Evolutionary conservation across 2,888 invertebrate genomes (phyloP).

Genomic region (Odontothrips loti): DNA sequence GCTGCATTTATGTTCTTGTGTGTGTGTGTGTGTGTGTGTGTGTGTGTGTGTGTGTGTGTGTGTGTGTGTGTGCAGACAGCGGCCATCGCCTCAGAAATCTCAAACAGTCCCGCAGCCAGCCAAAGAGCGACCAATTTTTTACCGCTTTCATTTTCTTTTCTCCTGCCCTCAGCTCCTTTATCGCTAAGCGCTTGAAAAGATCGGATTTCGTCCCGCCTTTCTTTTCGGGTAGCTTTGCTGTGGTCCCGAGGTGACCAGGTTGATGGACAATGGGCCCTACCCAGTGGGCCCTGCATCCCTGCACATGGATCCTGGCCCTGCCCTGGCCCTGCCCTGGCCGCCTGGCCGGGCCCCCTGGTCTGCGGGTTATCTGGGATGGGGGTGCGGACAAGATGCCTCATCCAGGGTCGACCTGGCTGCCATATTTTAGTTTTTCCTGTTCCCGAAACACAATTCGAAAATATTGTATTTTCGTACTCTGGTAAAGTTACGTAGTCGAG

Average conservation of each 20-base stretch:
- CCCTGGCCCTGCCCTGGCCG: too few species aligned
- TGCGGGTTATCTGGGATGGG: too few species aligned
- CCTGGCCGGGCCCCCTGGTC: too few species aligned
- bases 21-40: background rate
- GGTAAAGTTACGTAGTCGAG: too few species aligned
- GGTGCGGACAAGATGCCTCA: too few species aligned
- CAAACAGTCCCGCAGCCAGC: background rate
- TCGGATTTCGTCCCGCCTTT: slow-evolving; percentile 19
- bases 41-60: background rate
- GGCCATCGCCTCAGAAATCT: background rate
- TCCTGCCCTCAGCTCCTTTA: background rate
- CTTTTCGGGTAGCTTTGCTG: slow-evolving; percentile 19
- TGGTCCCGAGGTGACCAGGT: background rate
- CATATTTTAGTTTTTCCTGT: too few species aligned
- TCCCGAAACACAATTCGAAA: too few species aligned
- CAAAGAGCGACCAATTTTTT: background rate
- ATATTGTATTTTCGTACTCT: too few species aligned
- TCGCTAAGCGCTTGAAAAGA: slow-evolving; percentile 19
- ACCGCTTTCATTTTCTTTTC: slow-evolving; percentile 19
- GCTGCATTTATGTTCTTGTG: too few species aligned
- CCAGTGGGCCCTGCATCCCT: background rate
- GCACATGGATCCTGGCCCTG: background rate
- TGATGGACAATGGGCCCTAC: slow-evolving; percentile 7
- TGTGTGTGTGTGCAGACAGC: background rate
- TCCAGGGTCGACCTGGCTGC: too few species aligned